Base-by-base conservation (phyloP, 2,797 vertebrate genomes). In the Pelobates cultripes region DNA sequence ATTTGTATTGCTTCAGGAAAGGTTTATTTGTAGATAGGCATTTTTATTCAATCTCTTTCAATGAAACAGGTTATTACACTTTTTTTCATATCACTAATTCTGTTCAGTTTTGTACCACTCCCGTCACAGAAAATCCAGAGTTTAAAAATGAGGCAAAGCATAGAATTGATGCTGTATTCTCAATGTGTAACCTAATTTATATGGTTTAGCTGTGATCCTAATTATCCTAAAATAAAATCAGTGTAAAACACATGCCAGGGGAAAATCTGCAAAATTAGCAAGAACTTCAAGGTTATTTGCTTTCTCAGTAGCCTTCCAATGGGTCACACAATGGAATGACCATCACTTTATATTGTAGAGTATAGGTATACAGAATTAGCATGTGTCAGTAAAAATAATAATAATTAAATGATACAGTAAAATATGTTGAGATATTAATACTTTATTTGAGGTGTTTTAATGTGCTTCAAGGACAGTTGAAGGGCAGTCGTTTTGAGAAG, bases 401-500 rank as follows among this genome's bases (percentile, higher is more conserved):
- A 12, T 57, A 12, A 15, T 12, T 57, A 12, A 15, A 12, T 4
- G 1, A 12, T 4, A 57, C 55, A 2, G 4, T 57, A 1, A 57
- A 57, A 57, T 57, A 57, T 57, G 10, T 43, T 53, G 28, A 51
- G 40, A 77, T 68, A 77, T 67, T 70, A 73, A 71, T 61, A 15
- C 44, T 60, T 8, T 43, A 45, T 45, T 71, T 44, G 43, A 40
- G 28, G 40, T 7, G 8, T 44, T 40, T 14, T 42, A 70, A n/a
- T 43, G 10, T 47, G 61, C 10, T 64, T 72, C n/a, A 79, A 79
- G 71, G 70, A 79, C 77, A 73, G 40, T 45, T 63, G 57, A 79
- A 79, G 69, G 57, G 44, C 69, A 73, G 28, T 17, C 41, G 41
- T 66, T 53, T 72, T 15, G 13, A 68, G 55, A 15, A 77, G 42